Evolutionary conservation across 2,797 vertebrate species (phyloP).

Genomic region (Streptopelia turtur): DNA sequence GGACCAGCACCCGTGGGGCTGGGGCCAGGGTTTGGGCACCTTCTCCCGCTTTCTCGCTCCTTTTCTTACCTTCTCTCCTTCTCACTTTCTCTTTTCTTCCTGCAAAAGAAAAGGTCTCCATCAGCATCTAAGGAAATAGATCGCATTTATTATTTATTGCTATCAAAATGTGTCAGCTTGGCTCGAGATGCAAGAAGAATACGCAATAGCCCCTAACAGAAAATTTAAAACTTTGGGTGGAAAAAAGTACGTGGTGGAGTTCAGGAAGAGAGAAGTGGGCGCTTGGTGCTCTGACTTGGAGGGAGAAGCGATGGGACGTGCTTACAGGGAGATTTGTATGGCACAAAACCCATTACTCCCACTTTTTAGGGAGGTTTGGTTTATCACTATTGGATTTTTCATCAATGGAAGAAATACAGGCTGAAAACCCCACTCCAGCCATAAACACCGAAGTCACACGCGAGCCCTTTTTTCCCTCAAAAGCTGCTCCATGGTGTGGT

Average conservation of each 20-base stretch:
- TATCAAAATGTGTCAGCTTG: conserved; percentile 39
- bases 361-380: not conserved
- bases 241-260: not conserved
- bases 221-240: not conserved
- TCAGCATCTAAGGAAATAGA: conserved; percentile 49
- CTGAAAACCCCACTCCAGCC: not conserved
- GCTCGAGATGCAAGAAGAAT: not conserved
- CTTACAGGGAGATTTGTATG: fast-evolving
- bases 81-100: not conserved
- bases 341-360: fast-evolving
- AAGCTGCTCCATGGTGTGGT: not conserved
- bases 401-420: not conserved
- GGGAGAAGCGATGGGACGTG: not conserved
- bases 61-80: not conserved
- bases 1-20: fast-evolving
- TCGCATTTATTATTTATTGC: conserved; percentile 49
- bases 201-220: fast-evolving
- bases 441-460: not conserved
- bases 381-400: not conserved
- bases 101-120: not conserved
- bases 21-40: not conserved
- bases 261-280: not conserved
- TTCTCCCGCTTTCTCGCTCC: not conserved
- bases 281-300: fast-evolving
- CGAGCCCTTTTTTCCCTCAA: not conserved